phyloP scores from a whole-genome alignment of 37 sponge, comb jelly and placozoan species.

The Cliona cf. orientalis region DNA sequence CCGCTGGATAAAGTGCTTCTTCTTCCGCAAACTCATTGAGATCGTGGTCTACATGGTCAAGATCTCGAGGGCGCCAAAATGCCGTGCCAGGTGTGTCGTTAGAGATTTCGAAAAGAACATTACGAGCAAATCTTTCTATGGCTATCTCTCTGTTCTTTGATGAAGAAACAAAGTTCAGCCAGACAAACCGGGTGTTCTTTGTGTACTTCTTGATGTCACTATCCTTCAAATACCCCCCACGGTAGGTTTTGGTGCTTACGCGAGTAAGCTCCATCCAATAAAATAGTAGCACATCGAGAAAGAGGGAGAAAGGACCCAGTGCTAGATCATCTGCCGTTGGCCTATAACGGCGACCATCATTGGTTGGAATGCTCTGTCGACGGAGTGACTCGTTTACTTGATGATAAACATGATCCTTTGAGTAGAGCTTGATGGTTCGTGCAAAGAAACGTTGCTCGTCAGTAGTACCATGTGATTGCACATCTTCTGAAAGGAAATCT shows the following conservation, averaged over 20 bases:
- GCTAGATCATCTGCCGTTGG: neutral
- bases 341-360: neutral
- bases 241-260: neutral
- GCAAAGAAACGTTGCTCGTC: neutral
- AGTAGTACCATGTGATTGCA: neutral
- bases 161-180: neutral
- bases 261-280: neutral
- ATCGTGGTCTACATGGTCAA: no score
- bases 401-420: neutral
- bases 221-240: neutral
- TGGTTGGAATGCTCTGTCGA: neutral
- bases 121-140: neutral
- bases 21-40: neutral
- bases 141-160: neutral
- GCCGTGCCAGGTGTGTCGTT: neutral
- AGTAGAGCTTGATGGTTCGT: neutral
- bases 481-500: neutral
- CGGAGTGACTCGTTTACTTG: neutral
- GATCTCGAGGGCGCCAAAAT: neutral
- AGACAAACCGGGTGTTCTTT: neutral
- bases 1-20: constrained; percentile 12
- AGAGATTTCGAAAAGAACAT: neutral
- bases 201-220: neutral
- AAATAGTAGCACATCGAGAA: neutral
- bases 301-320: neutral